phyloP scores from a whole-genome alignment of 2,113 vertebrate genomes.

The Pluvianellus socialis region DNA sequence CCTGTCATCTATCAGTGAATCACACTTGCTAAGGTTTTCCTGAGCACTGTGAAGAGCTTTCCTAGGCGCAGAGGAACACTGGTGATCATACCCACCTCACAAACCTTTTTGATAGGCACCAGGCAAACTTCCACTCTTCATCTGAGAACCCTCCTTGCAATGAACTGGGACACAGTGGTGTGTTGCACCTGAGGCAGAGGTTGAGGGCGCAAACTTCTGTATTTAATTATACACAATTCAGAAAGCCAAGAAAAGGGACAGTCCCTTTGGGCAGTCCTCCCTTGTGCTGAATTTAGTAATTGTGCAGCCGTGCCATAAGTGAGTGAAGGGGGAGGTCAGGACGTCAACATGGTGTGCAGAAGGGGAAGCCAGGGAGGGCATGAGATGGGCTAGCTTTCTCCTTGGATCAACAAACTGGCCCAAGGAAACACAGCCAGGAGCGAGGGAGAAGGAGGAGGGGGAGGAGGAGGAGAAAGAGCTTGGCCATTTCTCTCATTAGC shows the following conservation, averaged over 20 bases:
- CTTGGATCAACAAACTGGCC: background rate
- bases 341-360: background rate
- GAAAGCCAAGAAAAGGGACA: background rate
- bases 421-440: background rate
- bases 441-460: too few relatives aligned
- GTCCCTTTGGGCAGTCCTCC: background rate
- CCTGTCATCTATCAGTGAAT: background rate
- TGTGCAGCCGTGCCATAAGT: background rate
- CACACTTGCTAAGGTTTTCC: background rate
- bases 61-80: background rate
- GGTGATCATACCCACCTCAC: background rate
- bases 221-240: background rate
- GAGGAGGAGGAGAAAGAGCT: background rate
- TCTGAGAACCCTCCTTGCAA: background rate
- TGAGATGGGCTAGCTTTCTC: background rate
- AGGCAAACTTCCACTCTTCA: background rate
- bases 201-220: background rate
- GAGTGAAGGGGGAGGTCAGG: accelerated
- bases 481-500: background rate
- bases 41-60: background rate
- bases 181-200: background rate
- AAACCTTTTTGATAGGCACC: background rate
- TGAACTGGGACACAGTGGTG: accelerated
- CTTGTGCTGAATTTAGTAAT: background rate
- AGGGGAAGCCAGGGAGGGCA: background rate